These are phyloP conservation scores for Xiphorhynchus erythropygius DNA, from an alignment of 2,797 vertebrate genomes.

Conservation along the genomic window DNA sequence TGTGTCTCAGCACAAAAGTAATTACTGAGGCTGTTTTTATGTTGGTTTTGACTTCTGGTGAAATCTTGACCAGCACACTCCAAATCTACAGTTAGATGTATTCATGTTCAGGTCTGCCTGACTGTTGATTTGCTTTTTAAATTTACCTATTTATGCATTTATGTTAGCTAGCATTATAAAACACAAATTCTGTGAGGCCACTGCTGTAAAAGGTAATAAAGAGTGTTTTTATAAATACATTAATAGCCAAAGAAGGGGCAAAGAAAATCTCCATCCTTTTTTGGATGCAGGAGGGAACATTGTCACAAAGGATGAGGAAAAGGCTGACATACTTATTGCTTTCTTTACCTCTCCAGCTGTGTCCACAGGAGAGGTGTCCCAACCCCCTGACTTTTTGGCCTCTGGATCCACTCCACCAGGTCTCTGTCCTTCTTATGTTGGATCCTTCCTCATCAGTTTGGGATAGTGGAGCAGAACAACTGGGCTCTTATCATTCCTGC, in stretches of 20 bases:
- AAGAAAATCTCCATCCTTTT: not conserved
- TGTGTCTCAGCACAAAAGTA: not conserved
- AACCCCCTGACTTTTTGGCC: not conserved
- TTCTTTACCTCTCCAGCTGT: not conserved
- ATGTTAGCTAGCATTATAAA: not conserved
- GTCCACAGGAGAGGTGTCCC: not conserved
- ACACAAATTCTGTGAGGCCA: not conserved
- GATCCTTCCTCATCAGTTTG: not conserved
- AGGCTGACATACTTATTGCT: not conserved
- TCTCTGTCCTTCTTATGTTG: not conserved
- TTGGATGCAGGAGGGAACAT: not conserved
- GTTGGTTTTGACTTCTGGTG: not conserved
- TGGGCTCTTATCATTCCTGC: not conserved
- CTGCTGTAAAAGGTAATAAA: not conserved
- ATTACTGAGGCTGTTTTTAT: not conserved
- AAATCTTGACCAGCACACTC: not conserved
- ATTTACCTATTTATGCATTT: not conserved
- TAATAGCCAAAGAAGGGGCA: not conserved
- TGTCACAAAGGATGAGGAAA: not conserved
- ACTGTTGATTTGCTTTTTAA: not conserved
- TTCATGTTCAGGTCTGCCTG: not conserved
- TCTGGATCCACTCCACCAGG: not conserved
- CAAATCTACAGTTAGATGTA: not conserved
- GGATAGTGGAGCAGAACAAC: not conserved
- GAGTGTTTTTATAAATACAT: not conserved